Base-by-base conservation (phyloP, 2,113 vertebrate species). In the Podiceps cristatus region DNA sequence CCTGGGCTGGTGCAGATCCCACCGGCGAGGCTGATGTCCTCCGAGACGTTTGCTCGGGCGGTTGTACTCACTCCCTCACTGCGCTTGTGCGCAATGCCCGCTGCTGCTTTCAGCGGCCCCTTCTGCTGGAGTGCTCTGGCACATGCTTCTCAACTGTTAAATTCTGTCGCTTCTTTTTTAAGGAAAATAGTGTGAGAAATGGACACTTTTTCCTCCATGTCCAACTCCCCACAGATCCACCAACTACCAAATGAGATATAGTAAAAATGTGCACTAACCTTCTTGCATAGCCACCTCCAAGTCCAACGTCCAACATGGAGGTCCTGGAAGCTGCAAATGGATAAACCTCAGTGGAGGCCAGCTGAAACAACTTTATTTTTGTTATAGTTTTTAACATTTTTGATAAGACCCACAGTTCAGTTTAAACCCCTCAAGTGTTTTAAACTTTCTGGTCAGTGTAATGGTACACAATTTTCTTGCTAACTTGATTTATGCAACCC, bases 1-100 rank as follows among this genome's bases (percentile, higher is more conserved):
- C 73, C 55, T n/a, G 67, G 62, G 13, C 40, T 72, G 84, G 76
- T 1, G 10, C 69, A 66, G 75, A 29, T 62, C 63, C 84, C 40
- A 35, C 24, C 18, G 7, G 28, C 0, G 1, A 52, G 29, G 44
- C 62, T 71, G 78, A 45, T 0, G 2, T 40, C 20, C 52, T 60
- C 73, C 0, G 3, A 76, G 50, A 12, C 44, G 19, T 44, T 71
- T 60, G 52, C 62, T 66, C 2, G 0, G 8, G 23, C 2, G 1
- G 29, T 40, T 64, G 20, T 40, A 35, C 37, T 33, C 25, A 5
- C 7, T 37, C 71, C 11, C 25, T 77, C 29, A 7, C 40, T 49
- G 60, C 2, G 0, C 69, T 37, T 52, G 63, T 33, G 64, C 6
- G 11, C 69, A 37, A 29, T 29, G 25, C 27, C 60, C 19, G 13